A percentile compares a stretch with the other conserved stretches of the same genome.
phyloP scores from a whole-genome alignment of 2,113 vertebrate genomes.

The Symphodus melops region DNA sequence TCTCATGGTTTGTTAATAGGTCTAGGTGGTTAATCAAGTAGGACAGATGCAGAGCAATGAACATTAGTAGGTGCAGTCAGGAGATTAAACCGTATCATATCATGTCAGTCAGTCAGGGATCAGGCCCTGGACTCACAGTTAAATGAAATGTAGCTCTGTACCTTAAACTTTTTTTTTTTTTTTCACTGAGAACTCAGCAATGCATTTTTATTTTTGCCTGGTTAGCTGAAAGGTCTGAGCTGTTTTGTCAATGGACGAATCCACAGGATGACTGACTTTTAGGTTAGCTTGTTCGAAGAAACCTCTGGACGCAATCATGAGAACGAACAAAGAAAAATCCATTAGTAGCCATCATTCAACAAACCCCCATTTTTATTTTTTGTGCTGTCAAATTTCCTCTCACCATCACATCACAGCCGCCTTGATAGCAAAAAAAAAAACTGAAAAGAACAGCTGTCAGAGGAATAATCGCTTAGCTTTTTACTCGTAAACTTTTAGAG shows the following conservation, averaged over 20 bases:
- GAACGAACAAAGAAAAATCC: not conserved
- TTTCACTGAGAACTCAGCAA: too few relatives aligned
- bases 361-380: slow-evolving; percentile 38
- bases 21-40: slow-evolving; percentile 59
- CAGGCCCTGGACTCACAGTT: too few relatives aligned
- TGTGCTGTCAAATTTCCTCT: slow-evolving; percentile 54
- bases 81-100: slow-evolving; percentile 9
- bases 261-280: slow-evolving; percentile 43
- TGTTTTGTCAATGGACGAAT: too few relatives aligned
- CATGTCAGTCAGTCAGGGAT: too few relatives aligned
- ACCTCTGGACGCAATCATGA: slow-evolving; percentile 50
- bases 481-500: slow-evolving; percentile 26
- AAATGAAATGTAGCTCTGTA: too few relatives aligned
- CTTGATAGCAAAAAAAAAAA: slow-evolving; percentile 45
- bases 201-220: too few relatives aligned
- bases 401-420: slow-evolving; percentile 45
- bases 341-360: slow-evolving; percentile 54
- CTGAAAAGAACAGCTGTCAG: slow-evolving; percentile 63
- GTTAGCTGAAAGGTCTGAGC: too few relatives aligned
- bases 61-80: slow-evolving; percentile 24
- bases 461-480: slow-evolving; percentile 48
- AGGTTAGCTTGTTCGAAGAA: slow-evolving; percentile 58
- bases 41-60: slow-evolving; percentile 63
- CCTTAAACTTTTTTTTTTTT: too few relatives aligned
- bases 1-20: slow-evolving; percentile 63